Evolutionary conservation across 1,140 invertebrate genomes (phyloP).

Genomic region (Neodiprion fabricii): DNA sequence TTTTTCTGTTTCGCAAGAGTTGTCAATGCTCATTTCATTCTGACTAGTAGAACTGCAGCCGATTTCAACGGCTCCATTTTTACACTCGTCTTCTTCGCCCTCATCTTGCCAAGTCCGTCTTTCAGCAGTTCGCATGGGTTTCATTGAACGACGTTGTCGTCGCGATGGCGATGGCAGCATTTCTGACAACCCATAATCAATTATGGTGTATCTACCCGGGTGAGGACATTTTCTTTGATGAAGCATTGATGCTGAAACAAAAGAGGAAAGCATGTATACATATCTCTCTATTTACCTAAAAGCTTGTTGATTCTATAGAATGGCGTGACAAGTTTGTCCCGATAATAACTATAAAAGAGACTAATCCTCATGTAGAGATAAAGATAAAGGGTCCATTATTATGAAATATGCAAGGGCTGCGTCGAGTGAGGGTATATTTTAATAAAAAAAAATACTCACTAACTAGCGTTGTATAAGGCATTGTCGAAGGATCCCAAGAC

Average conservation of each 20-base stretch:
- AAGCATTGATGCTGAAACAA: slow-evolving; percentile 51
- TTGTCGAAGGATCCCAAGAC: slow-evolving; percentile 65
- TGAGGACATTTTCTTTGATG: slow-evolving; percentile 61
- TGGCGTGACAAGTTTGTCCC: no score
- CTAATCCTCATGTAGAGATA: no score
- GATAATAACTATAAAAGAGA: not conserved
- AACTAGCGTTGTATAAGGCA: slow-evolving; percentile 83
- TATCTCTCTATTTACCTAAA: not conserved
- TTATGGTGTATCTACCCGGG: slow-evolving; percentile 55
- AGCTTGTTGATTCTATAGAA: no score
- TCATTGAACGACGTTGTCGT: slow-evolving; percentile 32
- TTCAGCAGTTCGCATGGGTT: slow-evolving; percentile 30
- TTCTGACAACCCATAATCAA: slow-evolving; percentile 34
- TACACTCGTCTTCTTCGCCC: slow-evolving; percentile 47
- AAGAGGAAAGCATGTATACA: slow-evolving; percentile 5
- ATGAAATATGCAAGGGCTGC: no score
- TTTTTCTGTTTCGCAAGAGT: slow-evolving; percentile 50
- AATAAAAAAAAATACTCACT: slow-evolving; percentile 67
- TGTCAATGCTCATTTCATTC: slow-evolving; percentile 54
- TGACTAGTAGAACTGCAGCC: slow-evolving; percentile 52
- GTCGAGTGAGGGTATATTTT: no score
- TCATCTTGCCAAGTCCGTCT: slow-evolving; percentile 43
- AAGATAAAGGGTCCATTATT: no score
- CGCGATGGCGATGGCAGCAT: slow-evolving; percentile 26
- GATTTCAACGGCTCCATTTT: slow-evolving; percentile 49